Percentiles rank a stretch among this genome's conserved stretches.
phyloP scores from a whole-genome alignment of 2,113 vertebrate genomes.

The Mixornis gularis region DNA sequence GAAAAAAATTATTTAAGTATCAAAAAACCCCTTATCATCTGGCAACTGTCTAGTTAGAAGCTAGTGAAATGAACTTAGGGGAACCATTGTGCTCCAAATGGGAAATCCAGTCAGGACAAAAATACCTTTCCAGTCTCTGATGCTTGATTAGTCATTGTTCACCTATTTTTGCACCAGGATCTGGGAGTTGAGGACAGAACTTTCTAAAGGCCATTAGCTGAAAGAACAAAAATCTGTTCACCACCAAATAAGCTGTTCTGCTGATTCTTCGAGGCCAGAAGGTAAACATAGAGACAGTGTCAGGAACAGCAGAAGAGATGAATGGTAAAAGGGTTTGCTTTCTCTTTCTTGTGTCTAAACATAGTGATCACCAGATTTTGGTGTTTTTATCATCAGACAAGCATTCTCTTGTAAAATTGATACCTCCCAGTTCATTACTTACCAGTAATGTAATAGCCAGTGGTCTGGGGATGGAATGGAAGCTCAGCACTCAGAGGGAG shows the following conservation, averaged over 20 bases:
- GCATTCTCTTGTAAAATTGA: slow-evolving; percentile 40
- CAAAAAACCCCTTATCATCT: not conserved
- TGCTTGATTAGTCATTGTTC: not conserved
- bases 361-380: not conserved
- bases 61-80: not conserved
- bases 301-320: not conserved
- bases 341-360: not conserved
- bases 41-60: not conserved
- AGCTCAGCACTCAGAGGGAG: not conserved
- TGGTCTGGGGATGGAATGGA: slow-evolving; percentile 39
- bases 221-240: not conserved
- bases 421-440: not conserved
- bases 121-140: not conserved
- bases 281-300: not conserved
- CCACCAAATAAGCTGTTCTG: not conserved
- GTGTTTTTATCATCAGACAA: slow-evolving; percentile 17
- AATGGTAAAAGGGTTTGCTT: not conserved
- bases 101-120: not conserved
- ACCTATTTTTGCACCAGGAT: not conserved
- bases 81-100: not conserved
- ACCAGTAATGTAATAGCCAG: slow-evolving; percentile 39
- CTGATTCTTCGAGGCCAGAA: not conserved
- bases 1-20: not conserved
- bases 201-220: not conserved
- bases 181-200: not conserved